Conservation (phyloP, 2,797 vertebrate species). For the Crenichthys baileyi region DNA sequence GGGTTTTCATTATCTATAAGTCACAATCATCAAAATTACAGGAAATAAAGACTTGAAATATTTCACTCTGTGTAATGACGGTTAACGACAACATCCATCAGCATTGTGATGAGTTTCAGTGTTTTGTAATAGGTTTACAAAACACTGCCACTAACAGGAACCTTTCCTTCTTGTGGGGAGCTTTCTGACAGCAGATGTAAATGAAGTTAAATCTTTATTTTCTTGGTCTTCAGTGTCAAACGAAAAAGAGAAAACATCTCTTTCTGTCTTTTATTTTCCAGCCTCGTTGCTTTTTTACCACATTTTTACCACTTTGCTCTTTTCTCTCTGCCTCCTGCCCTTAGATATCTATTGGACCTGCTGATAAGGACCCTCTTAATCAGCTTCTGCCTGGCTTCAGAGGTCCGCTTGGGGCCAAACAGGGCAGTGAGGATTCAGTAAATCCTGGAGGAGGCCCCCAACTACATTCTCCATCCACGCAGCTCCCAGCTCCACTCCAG, state of each 20-base stretch:
- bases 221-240: conserved; percentile 48
- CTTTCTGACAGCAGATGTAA: conserved; percentile 40
- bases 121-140: neutral
- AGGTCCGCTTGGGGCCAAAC: conserved; percentile 75
- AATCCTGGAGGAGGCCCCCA: conserved; percentile 61
- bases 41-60: neutral
- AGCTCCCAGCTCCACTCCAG: conserved; percentile 62
- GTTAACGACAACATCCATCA: neutral
- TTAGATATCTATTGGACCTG: conserved; percentile 81
- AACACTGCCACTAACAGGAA: neutral
- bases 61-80: neutral
- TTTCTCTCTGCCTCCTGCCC: conserved; percentile 26
- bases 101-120: neutral
- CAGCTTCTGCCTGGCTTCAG: conserved; percentile 88
- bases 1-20: neutral
- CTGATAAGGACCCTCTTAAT: conserved; percentile 87
- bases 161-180: neutral
- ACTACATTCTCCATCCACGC: conserved; percentile 63
- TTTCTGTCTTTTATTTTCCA: conserved; percentile 24
- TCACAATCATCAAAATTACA: neutral
- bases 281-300: neutral
- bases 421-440: conserved; percentile 52
- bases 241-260: too few relatives aligned
- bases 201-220: conserved; percentile 53
- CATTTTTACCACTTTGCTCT: conserved; percentile 15